Conservation (phyloP, 1,140 invertebrate species). For the Cyrtorhinus lividipennis region DNA sequence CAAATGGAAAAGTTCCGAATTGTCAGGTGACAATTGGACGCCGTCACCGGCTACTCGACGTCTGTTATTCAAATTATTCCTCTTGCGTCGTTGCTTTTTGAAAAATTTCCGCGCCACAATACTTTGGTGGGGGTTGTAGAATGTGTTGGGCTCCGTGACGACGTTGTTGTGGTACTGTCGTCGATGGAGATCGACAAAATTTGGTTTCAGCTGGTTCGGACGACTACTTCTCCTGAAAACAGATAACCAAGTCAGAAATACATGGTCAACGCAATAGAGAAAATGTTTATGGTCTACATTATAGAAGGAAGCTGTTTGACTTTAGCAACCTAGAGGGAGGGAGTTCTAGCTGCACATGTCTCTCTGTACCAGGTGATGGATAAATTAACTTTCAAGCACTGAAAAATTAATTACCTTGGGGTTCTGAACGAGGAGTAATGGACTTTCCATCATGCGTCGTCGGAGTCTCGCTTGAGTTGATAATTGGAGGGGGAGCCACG, state of each 20-base stretch:
- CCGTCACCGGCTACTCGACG: conserved; percentile 46
- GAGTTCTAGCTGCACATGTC: too few species aligned
- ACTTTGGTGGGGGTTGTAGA: conserved; percentile 86
- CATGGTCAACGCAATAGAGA: too few species aligned
- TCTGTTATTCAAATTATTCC: conserved; percentile 54
- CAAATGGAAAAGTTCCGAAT: conserved; percentile 33
- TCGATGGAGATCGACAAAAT: conserved; percentile 48
- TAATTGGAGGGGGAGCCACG: conserved; percentile 18
- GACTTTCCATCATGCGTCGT: conserved; percentile 32
- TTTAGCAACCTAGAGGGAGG: too few species aligned
- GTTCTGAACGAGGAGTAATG: conserved; percentile 30
- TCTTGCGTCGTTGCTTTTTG: conserved; percentile 57
- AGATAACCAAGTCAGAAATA: too few species aligned
- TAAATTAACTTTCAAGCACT: too few species aligned
- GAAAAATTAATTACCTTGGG: too few species aligned
- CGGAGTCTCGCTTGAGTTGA: conserved; percentile 20
- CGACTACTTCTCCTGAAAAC: too few species aligned
- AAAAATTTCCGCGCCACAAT: conserved; percentile 84
- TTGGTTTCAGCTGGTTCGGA: conserved; percentile 35
- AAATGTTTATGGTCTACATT: too few species aligned
- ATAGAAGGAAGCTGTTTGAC: too few species aligned
- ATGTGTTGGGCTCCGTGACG: conserved; percentile 61
- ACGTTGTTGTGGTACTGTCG: conserved; percentile 55
- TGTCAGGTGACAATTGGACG: conserved; percentile 38
- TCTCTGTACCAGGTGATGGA: too few species aligned